Conservation (phyloP, 2,797 vertebrate species). For the Gadopsis bispinosus region DNA sequence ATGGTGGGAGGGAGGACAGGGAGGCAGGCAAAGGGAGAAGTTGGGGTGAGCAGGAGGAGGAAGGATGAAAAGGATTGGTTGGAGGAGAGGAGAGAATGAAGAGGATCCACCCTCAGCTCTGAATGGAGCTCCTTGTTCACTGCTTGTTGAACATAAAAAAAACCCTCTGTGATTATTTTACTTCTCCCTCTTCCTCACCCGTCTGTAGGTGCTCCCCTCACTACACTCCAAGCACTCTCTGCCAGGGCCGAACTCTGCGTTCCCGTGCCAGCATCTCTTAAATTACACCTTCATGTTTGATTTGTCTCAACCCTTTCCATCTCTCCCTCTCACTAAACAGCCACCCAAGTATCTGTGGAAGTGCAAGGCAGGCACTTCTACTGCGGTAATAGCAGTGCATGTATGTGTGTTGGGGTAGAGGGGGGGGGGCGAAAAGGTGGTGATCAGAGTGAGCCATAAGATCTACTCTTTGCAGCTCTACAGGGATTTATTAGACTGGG, state of each 20-base stretch:
- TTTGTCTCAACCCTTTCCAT: constrained; percentile 74
- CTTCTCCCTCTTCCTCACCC: constrained; percentile 37
- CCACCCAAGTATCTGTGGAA: constrained; percentile 76
- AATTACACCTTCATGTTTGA: constrained; percentile 81
- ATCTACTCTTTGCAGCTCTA: constrained; percentile 84
- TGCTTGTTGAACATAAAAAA: constrained; percentile 60
- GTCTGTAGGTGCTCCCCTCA: constrained; percentile 25
- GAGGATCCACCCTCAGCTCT: constrained; percentile 45
- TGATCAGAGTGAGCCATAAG: constrained; percentile 83
- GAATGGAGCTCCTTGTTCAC: constrained; percentile 64
- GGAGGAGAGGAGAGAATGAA: constrained; percentile 34
- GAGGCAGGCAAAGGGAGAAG: constrained; percentile 29
- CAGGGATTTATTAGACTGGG: constrained; percentile 88
- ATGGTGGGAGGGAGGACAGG: constrained; percentile 13
- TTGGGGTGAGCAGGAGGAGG: constrained; percentile 30
- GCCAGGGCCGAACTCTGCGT: constrained; percentile 44
- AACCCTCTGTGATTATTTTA: constrained; percentile 61
- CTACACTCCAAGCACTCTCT: constrained; percentile 3
- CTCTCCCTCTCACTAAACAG: constrained; percentile 70
- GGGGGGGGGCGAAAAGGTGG: constrained; percentile 71
- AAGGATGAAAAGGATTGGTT: constrained; percentile 43
- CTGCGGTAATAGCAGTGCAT: constrained; percentile 61
- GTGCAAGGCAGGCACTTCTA: constrained; percentile 83
- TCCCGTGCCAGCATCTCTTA: constrained; percentile 67
- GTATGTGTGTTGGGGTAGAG: constrained; percentile 45